A percentile compares a stretch with the other conserved stretches of the same genome.
phyloP scores from a whole-genome alignment of 1,140 invertebrate species.

The Caerostris extrusa region DNA sequence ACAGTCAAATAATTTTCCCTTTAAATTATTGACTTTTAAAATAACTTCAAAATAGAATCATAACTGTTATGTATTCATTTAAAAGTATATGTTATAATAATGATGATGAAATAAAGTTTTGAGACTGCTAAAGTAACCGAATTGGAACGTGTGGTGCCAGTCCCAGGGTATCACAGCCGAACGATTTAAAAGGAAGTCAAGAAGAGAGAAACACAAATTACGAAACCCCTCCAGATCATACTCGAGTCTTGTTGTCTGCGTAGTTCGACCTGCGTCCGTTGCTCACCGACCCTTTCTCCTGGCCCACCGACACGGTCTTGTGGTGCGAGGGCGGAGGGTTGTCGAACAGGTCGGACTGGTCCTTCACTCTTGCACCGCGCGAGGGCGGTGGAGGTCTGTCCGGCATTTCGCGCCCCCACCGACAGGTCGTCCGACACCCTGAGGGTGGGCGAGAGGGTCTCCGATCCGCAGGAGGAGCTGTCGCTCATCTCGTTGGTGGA shows the following conservation, averaged over 20 bases:
- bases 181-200: constrained; percentile 19
- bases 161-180: background rate
- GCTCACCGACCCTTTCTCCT: constrained; percentile 11
- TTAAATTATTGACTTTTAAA: no score
- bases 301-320: constrained; percentile 14
- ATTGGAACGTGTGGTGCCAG: no score
- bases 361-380: constrained; percentile 79
- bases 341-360: constrained; percentile 77
- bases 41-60: no score
- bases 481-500: constrained; percentile 87
- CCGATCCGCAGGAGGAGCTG: constrained; percentile 91
- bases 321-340: constrained; percentile 41
- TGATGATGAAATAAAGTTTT: no score
- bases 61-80: no score
- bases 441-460: constrained; percentile 84
- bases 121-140: no score
- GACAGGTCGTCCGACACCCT: constrained; percentile 78
- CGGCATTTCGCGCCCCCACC: constrained; percentile 44
- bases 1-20: no score
- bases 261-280: constrained; percentile 58
- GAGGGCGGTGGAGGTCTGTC: constrained; percentile 62
- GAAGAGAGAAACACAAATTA: constrained; percentile 12
- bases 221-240: constrained; percentile 16
- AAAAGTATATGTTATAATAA: no score
- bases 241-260: constrained; percentile 43